phyloP scores from a whole-genome alignment of 2,797 vertebrate genomes.

The Loris lydekkerianus region DNA sequence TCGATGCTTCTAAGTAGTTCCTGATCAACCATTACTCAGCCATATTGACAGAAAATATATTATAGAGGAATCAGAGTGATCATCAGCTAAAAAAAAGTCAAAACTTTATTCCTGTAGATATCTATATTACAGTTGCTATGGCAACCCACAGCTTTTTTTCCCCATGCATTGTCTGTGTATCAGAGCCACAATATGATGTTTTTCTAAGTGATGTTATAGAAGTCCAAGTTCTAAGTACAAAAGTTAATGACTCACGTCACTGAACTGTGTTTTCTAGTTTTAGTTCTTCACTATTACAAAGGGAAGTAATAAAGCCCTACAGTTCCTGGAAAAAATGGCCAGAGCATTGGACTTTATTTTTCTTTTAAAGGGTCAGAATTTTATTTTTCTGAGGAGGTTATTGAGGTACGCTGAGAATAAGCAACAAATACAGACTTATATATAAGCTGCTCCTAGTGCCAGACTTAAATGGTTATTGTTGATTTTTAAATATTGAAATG shows the following conservation, averaged over 20 bases:
- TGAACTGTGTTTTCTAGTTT: neutral
- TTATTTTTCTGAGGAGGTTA: constrained; percentile 45
- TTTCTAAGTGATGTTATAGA: neutral
- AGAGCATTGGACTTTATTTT: constrained; percentile 49
- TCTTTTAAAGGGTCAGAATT: constrained; percentile 43
- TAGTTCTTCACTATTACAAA: neutral
- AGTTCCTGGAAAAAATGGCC: constrained; percentile 15
- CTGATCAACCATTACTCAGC: constrained; percentile 46
- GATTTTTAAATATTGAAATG: constrained; percentile 45
- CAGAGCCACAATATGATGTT: neutral
- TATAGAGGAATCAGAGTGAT: constrained; percentile 9
- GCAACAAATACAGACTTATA: neutral
- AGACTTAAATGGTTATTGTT: constrained; percentile 29
- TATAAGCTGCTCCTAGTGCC: neutral
- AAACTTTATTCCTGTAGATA: constrained; percentile 10
- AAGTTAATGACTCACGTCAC: neutral
- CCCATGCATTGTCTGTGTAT: neutral
- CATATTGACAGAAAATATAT: constrained; percentile 26
- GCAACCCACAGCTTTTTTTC: constrained; percentile 29
- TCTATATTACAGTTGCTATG: neutral
- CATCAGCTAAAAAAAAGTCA: constrained; percentile 17
- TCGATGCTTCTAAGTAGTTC: constrained; percentile 69
- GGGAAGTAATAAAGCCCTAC: constrained; percentile 43
- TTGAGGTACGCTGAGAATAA: constrained; percentile 9
- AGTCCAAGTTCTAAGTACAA: neutral